Percentiles rank a stretch among this genome's conserved stretches.
These are phyloP conservation scores for Ficedula albicollis DNA, from an alignment of 2,797 vertebrate species.

Conservation along the genomic window DNA sequence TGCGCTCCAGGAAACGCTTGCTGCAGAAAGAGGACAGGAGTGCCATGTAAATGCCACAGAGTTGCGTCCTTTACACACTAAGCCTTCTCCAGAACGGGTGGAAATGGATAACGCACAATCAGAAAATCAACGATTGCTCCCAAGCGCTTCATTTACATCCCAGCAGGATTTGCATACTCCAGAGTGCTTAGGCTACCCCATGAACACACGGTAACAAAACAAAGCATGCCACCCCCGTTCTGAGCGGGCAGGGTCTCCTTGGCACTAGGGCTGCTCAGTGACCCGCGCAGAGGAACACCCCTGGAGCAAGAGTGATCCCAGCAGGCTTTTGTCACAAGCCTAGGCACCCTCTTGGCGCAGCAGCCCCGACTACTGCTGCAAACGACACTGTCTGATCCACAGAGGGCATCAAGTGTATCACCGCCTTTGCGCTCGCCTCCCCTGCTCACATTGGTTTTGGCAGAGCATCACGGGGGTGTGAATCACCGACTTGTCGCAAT, in stretches of 20 bases:
- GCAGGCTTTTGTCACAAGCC: neutral
- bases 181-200: neutral
- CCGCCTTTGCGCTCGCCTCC: fast-evolving
- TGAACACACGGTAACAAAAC: neutral
- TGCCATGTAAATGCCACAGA: neutral
- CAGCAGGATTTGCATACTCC: neutral
- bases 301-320: neutral
- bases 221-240: fast-evolving
- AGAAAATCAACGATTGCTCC: neutral
- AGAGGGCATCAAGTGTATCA: fast-evolving
- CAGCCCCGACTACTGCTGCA: neutral
- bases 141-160: neutral
- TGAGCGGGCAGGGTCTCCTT: neutral
- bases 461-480: neutral
- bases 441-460: neutral
- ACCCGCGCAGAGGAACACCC: neutral
- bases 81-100: neutral
- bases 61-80: neutral
- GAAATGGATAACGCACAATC: neutral
- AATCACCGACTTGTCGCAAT: neutral
- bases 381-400: neutral
- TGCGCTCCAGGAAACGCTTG: neutral
- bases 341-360: neutral
- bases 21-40: neutral
- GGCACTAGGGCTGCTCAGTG: neutral